These are phyloP conservation scores for Nycticryphes semicollaris DNA, from an alignment of 2,113 vertebrate species.

Conservation along the genomic window DNA sequence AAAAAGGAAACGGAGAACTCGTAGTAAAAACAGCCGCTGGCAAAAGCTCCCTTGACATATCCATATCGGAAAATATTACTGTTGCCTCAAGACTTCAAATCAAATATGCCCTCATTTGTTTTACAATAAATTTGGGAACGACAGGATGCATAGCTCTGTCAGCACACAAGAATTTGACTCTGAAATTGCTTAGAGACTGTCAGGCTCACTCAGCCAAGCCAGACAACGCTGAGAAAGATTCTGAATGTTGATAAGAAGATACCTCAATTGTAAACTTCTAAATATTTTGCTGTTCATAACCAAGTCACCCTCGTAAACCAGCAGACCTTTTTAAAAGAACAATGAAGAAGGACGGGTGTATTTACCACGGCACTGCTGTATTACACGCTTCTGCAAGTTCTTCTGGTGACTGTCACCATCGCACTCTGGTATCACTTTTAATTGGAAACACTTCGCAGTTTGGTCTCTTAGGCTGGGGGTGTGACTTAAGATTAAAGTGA, in stretches of 20 bases:
- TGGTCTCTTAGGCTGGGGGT: neutral
- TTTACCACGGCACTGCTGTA: neutral
- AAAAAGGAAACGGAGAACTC: neutral
- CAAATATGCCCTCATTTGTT: neutral
- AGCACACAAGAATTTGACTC: neutral
- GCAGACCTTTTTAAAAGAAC: neutral
- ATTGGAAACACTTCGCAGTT: neutral
- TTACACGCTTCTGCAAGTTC: neutral
- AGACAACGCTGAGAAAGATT: neutral
- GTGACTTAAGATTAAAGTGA: constrained; percentile 36
- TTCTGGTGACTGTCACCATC: neutral
- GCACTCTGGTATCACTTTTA: rapidly evolving
- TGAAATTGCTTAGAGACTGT: neutral
- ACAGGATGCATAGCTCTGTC: neutral
- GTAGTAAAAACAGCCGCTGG: neutral
- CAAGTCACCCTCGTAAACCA: neutral
- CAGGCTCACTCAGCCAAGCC: neutral
- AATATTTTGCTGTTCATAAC: neutral
- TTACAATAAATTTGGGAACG: neutral
- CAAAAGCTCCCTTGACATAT: neutral
- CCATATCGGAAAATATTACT: neutral
- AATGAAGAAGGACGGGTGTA: rapidly evolving
- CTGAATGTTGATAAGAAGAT: neutral
- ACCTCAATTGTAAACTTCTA: neutral
- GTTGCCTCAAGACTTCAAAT: neutral